These are phyloP conservation scores for Xiphophorus hellerii DNA, from an alignment of 2,113 vertebrate species.

Conservation along the genomic window DNA sequence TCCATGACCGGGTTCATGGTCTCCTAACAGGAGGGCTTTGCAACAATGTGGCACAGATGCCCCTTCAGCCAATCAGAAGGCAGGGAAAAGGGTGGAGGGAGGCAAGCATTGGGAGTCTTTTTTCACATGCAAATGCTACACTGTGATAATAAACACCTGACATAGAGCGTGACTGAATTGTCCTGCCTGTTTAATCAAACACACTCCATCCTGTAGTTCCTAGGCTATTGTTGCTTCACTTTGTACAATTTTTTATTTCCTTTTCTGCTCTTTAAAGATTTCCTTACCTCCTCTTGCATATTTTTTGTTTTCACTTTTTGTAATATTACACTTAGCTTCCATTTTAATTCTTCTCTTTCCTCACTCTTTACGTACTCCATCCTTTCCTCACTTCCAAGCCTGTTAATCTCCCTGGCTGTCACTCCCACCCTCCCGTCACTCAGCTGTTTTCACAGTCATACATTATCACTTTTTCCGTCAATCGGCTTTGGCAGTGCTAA, in stretches of 20 bases:
- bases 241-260: conserved; percentile 4
- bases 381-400: conserved; percentile 32
- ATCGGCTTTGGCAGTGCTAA: conserved; percentile 77
- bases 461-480: conserved; percentile 82
- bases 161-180: conserved; percentile 80
- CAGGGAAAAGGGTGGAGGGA: conserved; percentile 31
- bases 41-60: conserved; percentile 72
- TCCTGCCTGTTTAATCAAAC: conserved; percentile 79
- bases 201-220: conserved; percentile 32
- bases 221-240: conserved; percentile 26
- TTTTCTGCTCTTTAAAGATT: conserved; percentile 16
- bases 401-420: conserved; percentile 31
- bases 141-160: conserved; percentile 86
- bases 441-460: conserved; percentile 80
- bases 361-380: conserved; percentile 14
- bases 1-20: conserved; percentile 70
- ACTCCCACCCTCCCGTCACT: conserved; percentile 57
- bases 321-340: background rate
- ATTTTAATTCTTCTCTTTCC: background rate
- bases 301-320: background rate
- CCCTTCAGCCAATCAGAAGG: conserved; percentile 60
- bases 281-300: conserved; percentile 22
- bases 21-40: conserved; percentile 67
- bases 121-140: conserved; percentile 84
- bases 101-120: conserved; percentile 54